phyloP scores from a whole-genome alignment of 1,140 invertebrate species.

The Drosophila novamexicana region DNA sequence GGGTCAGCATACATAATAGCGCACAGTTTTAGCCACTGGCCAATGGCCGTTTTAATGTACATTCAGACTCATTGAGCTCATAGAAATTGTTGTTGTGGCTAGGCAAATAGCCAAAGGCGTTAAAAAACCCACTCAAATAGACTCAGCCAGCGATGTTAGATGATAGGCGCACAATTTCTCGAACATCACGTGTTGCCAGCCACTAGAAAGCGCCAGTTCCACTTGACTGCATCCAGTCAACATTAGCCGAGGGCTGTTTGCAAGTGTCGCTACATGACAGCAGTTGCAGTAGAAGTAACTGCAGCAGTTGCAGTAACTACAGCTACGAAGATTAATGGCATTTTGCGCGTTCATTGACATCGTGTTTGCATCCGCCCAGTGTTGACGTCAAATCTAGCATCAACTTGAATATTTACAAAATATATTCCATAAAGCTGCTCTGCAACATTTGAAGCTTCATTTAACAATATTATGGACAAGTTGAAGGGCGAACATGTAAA shows the following conservation, averaged over 20 bases:
- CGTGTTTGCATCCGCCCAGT: constrained; percentile 23
- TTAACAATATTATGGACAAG: constrained; percentile 18
- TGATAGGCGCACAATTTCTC: constrained; percentile 35
- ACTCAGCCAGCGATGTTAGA: constrained; percentile 27
- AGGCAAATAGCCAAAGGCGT: constrained; percentile 59
- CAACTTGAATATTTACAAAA: constrained; percentile 27
- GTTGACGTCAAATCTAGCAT: constrained; percentile 1
- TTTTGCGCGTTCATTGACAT: constrained; percentile 44
- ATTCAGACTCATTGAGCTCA: constrained; percentile 35
- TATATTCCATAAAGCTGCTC: constrained; percentile 10
- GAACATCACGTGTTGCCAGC: constrained; percentile 15
- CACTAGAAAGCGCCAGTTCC: constrained; percentile 17
- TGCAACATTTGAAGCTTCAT: constrained; percentile 10
- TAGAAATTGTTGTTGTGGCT: constrained; percentile 52
- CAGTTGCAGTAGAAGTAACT: constrained; percentile 1
- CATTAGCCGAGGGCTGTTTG: constrained; percentile 37
- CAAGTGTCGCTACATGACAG: constrained; percentile 43
- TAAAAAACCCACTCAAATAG: constrained; percentile 55
- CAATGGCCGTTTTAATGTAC: constrained; percentile 1
- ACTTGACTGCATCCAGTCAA: constrained; percentile 23
- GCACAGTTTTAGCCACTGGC: constrained; percentile 33
- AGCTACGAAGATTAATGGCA: constrained; percentile 67
- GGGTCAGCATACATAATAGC: constrained; percentile 40
- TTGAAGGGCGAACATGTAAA: constrained; percentile 2
- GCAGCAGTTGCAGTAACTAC: constrained; percentile 38